Conservation (phyloP, 2,888 invertebrate species). For the Mesodorylaimus sp. region DNA sequence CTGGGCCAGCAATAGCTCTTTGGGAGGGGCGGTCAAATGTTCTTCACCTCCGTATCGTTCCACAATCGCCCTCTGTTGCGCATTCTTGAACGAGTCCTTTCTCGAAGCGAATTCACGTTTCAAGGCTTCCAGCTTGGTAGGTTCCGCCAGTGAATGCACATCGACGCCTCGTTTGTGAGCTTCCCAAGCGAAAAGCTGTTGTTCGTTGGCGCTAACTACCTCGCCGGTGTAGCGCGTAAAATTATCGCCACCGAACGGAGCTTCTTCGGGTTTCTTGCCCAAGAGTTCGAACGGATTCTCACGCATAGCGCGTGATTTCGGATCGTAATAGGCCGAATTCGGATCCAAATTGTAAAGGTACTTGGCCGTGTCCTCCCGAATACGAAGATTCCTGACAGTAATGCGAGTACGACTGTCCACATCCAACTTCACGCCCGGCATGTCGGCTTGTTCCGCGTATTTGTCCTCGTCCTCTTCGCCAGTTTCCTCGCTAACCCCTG, state of each 20-base stretch:
- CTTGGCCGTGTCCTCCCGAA: constrained; percentile 96
- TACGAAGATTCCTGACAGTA: constrained; percentile 82
- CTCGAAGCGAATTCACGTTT: constrained; percentile 73
- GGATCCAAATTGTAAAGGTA: constrained; percentile 88
- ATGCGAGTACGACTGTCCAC: constrained; percentile 97
- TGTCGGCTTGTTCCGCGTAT: constrained; percentile 45
- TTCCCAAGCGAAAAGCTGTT: constrained; percentile 43
- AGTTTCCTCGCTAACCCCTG: constrained; percentile 72
- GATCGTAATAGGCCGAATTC: constrained; percentile 95
- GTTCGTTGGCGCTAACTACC: constrained; percentile 66
- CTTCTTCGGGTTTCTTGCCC: constrained; percentile 10
- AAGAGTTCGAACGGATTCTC: constrained; percentile 64
- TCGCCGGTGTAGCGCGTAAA: constrained; percentile 80
- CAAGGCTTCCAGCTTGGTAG: constrained; percentile 80
- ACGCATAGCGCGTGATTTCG: constrained; percentile 94
- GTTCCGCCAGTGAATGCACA: constrained; percentile 86
- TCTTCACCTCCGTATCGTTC: constrained; percentile 88
- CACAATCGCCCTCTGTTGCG: constrained; percentile 44
- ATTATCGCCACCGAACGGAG: constrained; percentile 72
- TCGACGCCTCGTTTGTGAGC: constrained; percentile 49
- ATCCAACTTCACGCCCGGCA: constrained; percentile 98
- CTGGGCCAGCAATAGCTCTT: constrained; percentile 65
- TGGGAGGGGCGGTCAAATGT: constrained; percentile 39
- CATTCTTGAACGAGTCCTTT: constrained; percentile 45
- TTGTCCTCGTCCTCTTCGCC: constrained; percentile 52